Evolutionary conservation across 2,797 vertebrate genomes (phyloP).

Genomic region (Neosalanx taihuensis): DNA sequence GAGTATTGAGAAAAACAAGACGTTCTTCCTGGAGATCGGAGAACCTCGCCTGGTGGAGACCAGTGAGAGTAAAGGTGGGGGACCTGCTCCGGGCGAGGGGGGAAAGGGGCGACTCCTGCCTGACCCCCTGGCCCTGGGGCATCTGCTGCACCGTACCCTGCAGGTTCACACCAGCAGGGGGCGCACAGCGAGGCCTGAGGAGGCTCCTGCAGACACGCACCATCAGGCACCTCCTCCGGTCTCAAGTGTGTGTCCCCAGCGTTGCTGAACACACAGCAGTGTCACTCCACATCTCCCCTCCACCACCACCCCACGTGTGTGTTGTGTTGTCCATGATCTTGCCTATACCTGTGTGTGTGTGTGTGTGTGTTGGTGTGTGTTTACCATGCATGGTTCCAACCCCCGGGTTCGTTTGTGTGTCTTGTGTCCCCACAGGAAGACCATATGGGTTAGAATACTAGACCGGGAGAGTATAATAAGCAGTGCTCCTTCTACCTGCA

Average conservation of each 20-base stretch:
- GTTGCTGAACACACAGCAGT: slow-evolving; percentile 53
- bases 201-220: slow-evolving; percentile 5
- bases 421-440: slow-evolving; percentile 97
- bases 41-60: slow-evolving; percentile 94
- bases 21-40: slow-evolving; percentile 97
- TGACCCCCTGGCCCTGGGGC: slow-evolving; percentile 23
- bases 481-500: slow-evolving; percentile 96
- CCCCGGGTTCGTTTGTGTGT: slow-evolving; percentile 83
- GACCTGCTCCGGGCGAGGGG: slow-evolving; percentile 63
- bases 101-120: slow-evolving; percentile 60
- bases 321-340: slow-evolving; percentile 15
- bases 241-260: slow-evolving; percentile 30
- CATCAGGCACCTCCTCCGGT: slow-evolving; percentile 23
- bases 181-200: slow-evolving; percentile 10
- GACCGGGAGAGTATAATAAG: slow-evolving; percentile 99
- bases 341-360: slow-evolving; percentile 10
- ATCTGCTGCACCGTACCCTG: slow-evolving; percentile 25
- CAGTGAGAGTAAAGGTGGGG: slow-evolving; percentile 97
- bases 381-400: slow-evolving; percentile 72
- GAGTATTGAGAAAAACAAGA: slow-evolving; percentile 99
- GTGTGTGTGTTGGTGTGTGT: slow-evolving; percentile 18
- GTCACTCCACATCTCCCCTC: slow-evolving; percentile 55
- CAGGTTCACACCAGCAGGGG: slow-evolving; percentile 44
- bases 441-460: slow-evolving; percentile 94
- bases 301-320: slow-evolving; percentile 41